phyloP scores from a whole-genome alignment of 1,140 invertebrate genomes.

The Saxidomus purpurata region DNA sequence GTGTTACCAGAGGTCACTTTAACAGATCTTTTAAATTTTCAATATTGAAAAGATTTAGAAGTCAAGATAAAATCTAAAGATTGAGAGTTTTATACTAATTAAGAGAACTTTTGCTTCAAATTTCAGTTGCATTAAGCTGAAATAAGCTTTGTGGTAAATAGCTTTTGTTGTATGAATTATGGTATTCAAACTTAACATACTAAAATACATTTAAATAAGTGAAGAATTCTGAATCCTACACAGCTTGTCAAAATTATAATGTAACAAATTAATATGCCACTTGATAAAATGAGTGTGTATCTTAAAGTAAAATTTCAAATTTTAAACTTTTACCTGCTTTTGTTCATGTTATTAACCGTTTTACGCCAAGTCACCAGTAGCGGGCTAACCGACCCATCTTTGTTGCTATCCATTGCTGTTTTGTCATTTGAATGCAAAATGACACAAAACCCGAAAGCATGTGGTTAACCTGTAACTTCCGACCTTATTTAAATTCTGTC shows the following conservation, averaged over 20 bases:
- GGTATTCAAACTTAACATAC: too few relatives aligned
- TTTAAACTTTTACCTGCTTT: constrained; percentile 55
- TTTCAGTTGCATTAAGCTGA: background rate
- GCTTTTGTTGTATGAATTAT: too few relatives aligned
- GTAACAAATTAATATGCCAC: too few relatives aligned
- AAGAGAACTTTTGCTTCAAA: background rate
- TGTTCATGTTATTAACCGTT: constrained; percentile 48
- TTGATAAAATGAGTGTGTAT: too few relatives aligned
- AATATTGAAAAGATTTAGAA: background rate
- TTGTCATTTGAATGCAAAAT: constrained; percentile 25
- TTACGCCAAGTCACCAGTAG: constrained; percentile 50
- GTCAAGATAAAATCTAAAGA: constrained; percentile 16
- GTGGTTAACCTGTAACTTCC: constrained; percentile 45
- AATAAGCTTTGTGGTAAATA: too few relatives aligned
- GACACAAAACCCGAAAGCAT: constrained; percentile 18
- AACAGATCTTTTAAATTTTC: background rate
- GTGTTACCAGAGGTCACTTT: background rate
- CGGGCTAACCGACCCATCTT: constrained; percentile 9
- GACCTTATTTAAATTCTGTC: constrained; percentile 39
- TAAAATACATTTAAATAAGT: too few relatives aligned
- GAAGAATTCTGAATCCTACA: too few relatives aligned
- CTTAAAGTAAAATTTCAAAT: too few relatives aligned
- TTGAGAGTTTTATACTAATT: background rate
- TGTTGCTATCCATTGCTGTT: constrained; percentile 26
- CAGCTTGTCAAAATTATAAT: too few relatives aligned